phyloP scores from a whole-genome alignment of 2,888 invertebrate genomes.

The Drosophila pseudotalamancana region DNA sequence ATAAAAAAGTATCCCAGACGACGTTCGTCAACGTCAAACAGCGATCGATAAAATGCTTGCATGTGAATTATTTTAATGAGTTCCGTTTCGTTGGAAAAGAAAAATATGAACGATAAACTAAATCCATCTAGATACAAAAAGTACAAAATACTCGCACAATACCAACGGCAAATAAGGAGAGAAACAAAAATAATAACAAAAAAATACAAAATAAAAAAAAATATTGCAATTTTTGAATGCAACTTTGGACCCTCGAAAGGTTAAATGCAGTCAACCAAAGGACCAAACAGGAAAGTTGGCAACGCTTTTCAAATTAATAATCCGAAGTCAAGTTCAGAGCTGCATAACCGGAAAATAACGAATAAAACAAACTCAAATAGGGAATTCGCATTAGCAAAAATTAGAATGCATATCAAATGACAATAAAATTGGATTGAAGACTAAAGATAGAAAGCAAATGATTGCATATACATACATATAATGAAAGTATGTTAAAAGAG shows the following conservation, averaged over 20 bases:
- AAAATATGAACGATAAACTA: slow-evolving; percentile 77
- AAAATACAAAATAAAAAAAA: slow-evolving; percentile 39
- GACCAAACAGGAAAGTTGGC: slow-evolving; percentile 42
- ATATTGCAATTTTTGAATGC: slow-evolving; percentile 38
- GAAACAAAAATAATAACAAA: slow-evolving; percentile 30
- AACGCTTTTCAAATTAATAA: slow-evolving; percentile 50
- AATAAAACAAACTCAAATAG: slow-evolving; percentile 12
- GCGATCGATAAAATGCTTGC: slow-evolving; percentile 77
- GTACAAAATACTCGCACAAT: slow-evolving; percentile 31
- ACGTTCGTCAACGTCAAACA: slow-evolving; percentile 76
- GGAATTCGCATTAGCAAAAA: slow-evolving; percentile 26
- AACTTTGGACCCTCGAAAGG: slow-evolving; percentile 34
- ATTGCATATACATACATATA: no score
- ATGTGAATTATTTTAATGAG: slow-evolving; percentile 79
- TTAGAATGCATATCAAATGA: slow-evolving; percentile 17
- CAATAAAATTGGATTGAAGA: not conserved
- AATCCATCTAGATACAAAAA: slow-evolving; percentile 62
- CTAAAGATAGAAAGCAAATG: not conserved
- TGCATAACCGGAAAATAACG: slow-evolving; percentile 5
- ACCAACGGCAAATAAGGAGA: slow-evolving; percentile 12
- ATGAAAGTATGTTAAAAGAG: no score
- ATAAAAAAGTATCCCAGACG: slow-evolving; percentile 60
- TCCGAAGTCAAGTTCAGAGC: slow-evolving; percentile 55
- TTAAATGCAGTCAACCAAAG: slow-evolving; percentile 33
- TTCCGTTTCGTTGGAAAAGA: slow-evolving; percentile 77